Evolutionary conservation across 2,113 vertebrate species (phyloP), one percentile per base, ranked within the genome.

Genomic region (Solea solea): DNA sequence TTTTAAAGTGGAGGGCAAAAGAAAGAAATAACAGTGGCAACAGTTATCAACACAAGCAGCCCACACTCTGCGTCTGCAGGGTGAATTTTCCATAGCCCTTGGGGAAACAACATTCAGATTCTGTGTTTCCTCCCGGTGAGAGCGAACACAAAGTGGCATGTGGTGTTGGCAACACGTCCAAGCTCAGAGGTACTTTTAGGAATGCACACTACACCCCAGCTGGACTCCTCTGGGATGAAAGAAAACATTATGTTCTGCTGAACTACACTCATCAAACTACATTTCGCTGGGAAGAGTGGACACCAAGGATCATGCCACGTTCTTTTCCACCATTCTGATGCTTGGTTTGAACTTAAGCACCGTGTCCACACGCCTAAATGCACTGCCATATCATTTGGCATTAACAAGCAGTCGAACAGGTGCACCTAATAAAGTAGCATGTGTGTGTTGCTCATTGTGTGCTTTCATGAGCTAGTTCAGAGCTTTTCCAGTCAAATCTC

Each of bases 1-100:
- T 78, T 82, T 88, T 82, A 89, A 90, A 85, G 87, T 82, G 86
- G 86, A 86, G 81, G 82, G 77, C 68, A 88, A 87, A 91, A 81
- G 84, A 90, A 92, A 86, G 77, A 85, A 91, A 89, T 84, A 88
- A 88, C 81, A 83, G 76, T 12, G 60, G 72, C 67, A 73, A 40
- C 51, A 14, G 79, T 83, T 85, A 90, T 87, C 78, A 89, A 80
- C 1, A 80, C 65, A 34, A 74, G 80, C 87, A 85, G 80, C 65
- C 9, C 53, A 61, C 54, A 63, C 72, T 54, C 56, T 1, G 4
- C 58, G 53, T 57, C 68, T 60, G 73, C 11, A 21, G 74, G 78
- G 84, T 78, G 87, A 86, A 89, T 92, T 82, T 84, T 82, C 87
- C 79, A 89, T 89, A 59, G 80, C 91, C 88, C 88, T 9, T 52